Evolutionary conservation across 2,888 invertebrate genomes (phyloP), one percentile per base, ranked within the genome.

Genomic region (Dicyrtomina minuta): DNA sequence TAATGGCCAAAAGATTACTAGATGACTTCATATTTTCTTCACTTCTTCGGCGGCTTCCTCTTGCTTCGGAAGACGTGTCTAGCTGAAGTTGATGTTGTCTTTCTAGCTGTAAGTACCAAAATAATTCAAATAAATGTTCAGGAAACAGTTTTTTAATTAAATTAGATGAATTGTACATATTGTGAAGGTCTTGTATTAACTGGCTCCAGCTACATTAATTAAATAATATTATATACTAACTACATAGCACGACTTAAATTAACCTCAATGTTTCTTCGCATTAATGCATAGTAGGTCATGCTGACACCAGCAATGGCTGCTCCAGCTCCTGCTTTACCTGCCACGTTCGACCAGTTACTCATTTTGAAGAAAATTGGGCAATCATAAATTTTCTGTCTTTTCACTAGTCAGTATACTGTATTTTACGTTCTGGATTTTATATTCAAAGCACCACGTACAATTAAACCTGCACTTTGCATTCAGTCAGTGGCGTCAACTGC

Each of bases 211-310:
- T 20, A 4, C 4, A 24, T 20, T 5, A 53, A 20, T 10, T 20
- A 6, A 49, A 12, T 49, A 49, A 49, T n/a, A 17, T 41, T 41
- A 41, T 41, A 13, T 13, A 41, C 13, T 12, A 41, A 41, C 6
- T 17, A 49, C 51, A n/a, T 8, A 49, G 13, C 17, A 17, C 6
- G 10, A 49, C 51, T 49, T 27, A 10, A 2, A 12, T 15, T 60
- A 22, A 60, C 60, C 43, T 60, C 60, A 10, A 43, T 22, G 22
- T 60, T 60, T 5, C 60, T 41, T 44, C 60, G 20, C 60, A 60
- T 60, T 1, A 43, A 10, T 2, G 43, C 8, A 44, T 60, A 60
- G 41, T 60, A 60, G 1, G 60, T 20, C 60, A 59, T 20, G 33
- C 59, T 27, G 15, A 60, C 41, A 13, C 60, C n/a, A n/a, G n/a